Conservation (phyloP, 2,113 vertebrate species). For the Microcebus ravelobensis region DNA sequence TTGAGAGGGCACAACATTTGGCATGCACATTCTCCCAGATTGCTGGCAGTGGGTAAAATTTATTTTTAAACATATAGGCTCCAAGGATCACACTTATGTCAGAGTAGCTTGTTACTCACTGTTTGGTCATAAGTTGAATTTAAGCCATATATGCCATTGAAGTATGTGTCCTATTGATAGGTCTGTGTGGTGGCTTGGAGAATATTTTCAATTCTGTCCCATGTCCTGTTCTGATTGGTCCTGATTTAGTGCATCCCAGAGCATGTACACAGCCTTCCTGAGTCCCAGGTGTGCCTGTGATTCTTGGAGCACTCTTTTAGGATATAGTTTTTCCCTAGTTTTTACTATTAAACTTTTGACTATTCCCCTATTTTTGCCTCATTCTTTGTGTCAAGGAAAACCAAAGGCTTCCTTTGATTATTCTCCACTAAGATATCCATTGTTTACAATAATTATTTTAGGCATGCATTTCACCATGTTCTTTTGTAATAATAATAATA, state of each 20-base stretch:
- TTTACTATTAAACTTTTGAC: neutral
- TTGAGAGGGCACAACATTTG: neutral
- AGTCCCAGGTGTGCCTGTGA: neutral
- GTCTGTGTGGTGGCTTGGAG: neutral
- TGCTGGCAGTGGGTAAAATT: neutral
- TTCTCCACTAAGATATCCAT: neutral
- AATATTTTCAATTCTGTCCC: neutral
- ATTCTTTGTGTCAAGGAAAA: neutral
- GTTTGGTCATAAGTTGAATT: neutral
- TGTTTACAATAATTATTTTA: neutral
- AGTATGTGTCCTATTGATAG: neutral
- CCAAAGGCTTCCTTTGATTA: neutral
- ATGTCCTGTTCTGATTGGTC: neutral
- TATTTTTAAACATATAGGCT: neutral
- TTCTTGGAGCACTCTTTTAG: neutral
- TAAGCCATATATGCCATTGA: neutral
- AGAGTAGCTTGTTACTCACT: neutral
- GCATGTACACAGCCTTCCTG: neutral
- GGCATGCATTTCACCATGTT: neutral
- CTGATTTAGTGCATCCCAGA: neutral
- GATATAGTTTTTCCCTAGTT: neutral
- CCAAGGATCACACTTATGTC: neutral
- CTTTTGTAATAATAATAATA: neutral
- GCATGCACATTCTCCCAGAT: neutral
- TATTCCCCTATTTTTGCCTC: neutral